Conservation (phyloP, 2,888 invertebrate species). For the Calliphora vomitoria region DNA sequence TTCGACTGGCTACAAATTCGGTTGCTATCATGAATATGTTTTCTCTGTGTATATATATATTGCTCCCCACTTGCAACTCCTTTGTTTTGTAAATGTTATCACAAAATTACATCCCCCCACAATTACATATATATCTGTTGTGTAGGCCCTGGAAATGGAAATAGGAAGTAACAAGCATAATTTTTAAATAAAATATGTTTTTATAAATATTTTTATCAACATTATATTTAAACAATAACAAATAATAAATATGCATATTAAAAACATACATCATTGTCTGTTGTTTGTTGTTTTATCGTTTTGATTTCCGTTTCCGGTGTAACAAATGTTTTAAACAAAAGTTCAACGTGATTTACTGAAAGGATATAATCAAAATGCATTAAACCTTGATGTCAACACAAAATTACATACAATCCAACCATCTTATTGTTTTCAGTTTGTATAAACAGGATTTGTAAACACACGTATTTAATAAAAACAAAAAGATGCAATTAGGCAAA, state of each 20-base stretch:
- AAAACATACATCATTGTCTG: slow-evolving; percentile 43
- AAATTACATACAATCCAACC: background rate
- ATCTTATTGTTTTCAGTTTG: background rate
- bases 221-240: background rate
- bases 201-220: background rate
- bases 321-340: slow-evolving; percentile 64
- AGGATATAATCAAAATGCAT: slow-evolving; percentile 54
- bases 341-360: slow-evolving; percentile 57
- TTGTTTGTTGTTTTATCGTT: slow-evolving; percentile 55
- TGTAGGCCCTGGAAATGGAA: background rate
- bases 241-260: slow-evolving; percentile 12
- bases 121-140: background rate
- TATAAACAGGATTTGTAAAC: background rate
- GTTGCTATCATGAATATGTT: no score
- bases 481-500: background rate
- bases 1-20: no score
- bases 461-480: background rate
- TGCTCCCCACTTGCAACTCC: no score
- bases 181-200: slow-evolving; percentile 22
- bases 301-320: slow-evolving; percentile 68
- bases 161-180: slow-evolving; percentile 8
- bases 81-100: no score
- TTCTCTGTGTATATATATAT: no score
- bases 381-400: slow-evolving; percentile 40
- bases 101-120: background rate